Conservation (phyloP, 2,797 vertebrate species). For the Enteromius treurensis region DNA sequence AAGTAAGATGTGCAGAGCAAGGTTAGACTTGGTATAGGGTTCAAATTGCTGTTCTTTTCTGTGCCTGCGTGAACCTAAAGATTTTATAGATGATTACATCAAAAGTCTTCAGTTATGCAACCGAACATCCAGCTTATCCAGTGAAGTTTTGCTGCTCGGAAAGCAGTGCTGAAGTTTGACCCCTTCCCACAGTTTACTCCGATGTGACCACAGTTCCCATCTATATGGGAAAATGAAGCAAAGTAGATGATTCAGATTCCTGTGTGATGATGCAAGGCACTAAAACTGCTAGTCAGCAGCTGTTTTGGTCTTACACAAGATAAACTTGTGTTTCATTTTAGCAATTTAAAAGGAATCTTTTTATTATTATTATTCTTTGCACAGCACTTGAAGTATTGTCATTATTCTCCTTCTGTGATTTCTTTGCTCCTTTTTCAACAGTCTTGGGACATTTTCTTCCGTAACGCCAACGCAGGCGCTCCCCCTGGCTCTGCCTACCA, state of each 20-base stretch:
- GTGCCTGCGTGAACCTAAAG: conserved; percentile 2
- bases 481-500: conserved; percentile 88
- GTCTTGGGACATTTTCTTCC: conserved; percentile 97
- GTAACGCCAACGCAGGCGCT: conserved; percentile 86
- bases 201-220: background rate
- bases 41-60: conserved; percentile 3
- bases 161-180: background rate
- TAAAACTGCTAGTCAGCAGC: background rate
- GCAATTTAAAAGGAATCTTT: background rate
- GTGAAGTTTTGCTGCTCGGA: background rate
- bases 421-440: conserved; percentile 60
- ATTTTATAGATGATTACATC: background rate
- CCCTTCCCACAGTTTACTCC: background rate
- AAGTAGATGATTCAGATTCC: conserved; percentile 9
- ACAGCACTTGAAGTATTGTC: background rate
- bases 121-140: conserved; percentile 8
- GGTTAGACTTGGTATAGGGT: background rate
- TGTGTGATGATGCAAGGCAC: conserved; percentile 4
- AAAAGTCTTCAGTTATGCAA: background rate
- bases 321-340: background rate
- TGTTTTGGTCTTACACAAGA: no score
- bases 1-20: conserved; percentile 5
- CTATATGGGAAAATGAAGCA: background rate
- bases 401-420: background rate
- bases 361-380: background rate